A percentile compares a stretch with the other conserved stretches of the same genome.
These are phyloP conservation scores for Seriola dumerili DNA, from an alignment of 2,113 vertebrate species.

Conservation along the genomic window DNA sequence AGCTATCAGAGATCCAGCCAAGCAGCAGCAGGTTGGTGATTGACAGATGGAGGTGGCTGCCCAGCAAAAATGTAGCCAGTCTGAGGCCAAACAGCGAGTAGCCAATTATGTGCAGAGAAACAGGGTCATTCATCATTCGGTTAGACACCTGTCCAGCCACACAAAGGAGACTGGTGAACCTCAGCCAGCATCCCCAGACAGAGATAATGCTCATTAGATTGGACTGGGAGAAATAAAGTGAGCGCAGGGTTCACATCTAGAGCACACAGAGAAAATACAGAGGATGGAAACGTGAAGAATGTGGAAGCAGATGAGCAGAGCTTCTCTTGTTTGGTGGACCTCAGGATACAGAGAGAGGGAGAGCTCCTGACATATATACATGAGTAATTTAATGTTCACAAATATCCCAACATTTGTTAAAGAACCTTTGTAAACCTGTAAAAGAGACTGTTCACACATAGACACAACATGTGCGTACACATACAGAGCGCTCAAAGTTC, in stretches of 20 bases:
- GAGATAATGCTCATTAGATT: conserved; percentile 81
- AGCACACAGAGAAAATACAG: conserved; percentile 39
- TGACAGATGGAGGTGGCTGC: conserved; percentile 82
- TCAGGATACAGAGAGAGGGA: neutral
- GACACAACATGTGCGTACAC: no score
- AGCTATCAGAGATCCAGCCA: conserved; percentile 82
- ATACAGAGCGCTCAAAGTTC: no score
- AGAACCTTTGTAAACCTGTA: no score
- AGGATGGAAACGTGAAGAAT: neutral
- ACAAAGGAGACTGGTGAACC: conserved; percentile 74
- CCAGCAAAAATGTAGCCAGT: conserved; percentile 76
- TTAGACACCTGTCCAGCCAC: conserved; percentile 83
- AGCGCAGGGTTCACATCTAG: conserved; percentile 57
- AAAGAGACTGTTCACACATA: no score
- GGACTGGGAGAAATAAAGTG: conserved; percentile 65
- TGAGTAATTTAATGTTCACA: no score
- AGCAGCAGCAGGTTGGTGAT: conserved; percentile 77
- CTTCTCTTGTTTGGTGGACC: neutral
- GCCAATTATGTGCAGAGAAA: conserved; percentile 80
- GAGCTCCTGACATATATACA: neutral
- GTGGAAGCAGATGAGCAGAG: neutral
- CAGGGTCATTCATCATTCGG: conserved; percentile 85
- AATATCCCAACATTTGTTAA: no score
- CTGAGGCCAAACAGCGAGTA: conserved; percentile 77
- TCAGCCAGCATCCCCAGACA: conserved; percentile 64